These are phyloP conservation scores for Drosophila sproati DNA, from an alignment of 1,140 invertebrate genomes.

Conservation along the genomic window DNA sequence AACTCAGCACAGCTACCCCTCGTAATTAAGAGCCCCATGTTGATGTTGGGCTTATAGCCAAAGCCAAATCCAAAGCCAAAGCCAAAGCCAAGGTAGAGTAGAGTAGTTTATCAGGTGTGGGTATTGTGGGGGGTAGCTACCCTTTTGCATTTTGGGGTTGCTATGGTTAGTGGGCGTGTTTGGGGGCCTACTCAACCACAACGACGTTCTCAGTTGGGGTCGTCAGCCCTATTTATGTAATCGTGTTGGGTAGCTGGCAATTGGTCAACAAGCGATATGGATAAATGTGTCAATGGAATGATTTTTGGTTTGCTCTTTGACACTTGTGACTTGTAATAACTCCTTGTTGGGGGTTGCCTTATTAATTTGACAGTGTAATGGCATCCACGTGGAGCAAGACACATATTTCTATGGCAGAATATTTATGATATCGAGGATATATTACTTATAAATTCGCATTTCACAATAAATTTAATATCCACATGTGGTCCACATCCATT, in stretches of 20 bases:
- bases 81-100: slow-evolving; percentile 67
- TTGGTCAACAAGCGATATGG: slow-evolving; percentile 55
- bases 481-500: slow-evolving; percentile 3
- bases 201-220: slow-evolving; percentile 66
- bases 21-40: slow-evolving; percentile 26
- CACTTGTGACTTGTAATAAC: not conserved
- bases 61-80: slow-evolving; percentile 53
- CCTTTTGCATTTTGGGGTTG: slow-evolving; percentile 36
- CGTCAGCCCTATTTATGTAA: slow-evolving; percentile 75
- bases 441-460: not conserved
- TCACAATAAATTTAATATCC: not conserved
- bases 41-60: slow-evolving; percentile 67
- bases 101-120: slow-evolving; percentile 16
- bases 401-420: too few relatives aligned
- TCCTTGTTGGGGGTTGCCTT: not conserved
- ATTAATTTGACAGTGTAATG: not conserved
- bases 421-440: too few relatives aligned
- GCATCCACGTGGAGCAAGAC: not conserved
- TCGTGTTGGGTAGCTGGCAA: slow-evolving; percentile 41
- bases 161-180: slow-evolving; percentile 52
- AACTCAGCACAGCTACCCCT: not conserved
- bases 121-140: not conserved
- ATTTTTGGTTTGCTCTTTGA: slow-evolving; percentile 42
- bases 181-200: slow-evolving; percentile 37
- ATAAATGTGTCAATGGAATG: slow-evolving; percentile 69